These are phyloP conservation scores for Nycticryphes semicollaris DNA, from an alignment of 2,113 vertebrate genomes.

Conservation along the genomic window DNA sequence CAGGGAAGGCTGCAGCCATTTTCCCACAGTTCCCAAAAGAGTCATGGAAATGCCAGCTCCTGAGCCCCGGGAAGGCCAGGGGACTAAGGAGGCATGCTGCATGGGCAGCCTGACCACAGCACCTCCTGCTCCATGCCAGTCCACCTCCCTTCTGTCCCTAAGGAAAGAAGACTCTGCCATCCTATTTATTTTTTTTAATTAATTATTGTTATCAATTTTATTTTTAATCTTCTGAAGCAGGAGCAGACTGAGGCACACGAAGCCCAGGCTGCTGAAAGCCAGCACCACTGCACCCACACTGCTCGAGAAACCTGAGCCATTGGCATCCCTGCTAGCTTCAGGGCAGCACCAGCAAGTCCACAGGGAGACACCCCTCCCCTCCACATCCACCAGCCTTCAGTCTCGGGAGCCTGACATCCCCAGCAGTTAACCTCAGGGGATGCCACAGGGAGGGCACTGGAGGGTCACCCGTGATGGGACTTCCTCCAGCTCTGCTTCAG, in stretches of 20 bases:
- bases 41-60: not conserved
- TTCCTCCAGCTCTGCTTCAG: not conserved
- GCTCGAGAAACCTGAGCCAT: not conserved
- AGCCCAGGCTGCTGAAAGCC: not conserved
- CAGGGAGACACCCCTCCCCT: not conserved
- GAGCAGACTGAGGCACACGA: not conserved
- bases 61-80: not conserved
- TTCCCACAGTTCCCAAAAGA: not conserved
- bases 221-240: not conserved
- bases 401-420: accelerated
- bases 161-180: not conserved
- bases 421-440: not conserved
- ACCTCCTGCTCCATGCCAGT: not conserved
- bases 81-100: not conserved
- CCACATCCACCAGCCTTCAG: not conserved
- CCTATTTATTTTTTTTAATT: not conserved
- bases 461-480: not conserved
- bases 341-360: not conserved
- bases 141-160: not conserved
- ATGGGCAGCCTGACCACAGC: not conserved
- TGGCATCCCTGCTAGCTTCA: not conserved
- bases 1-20: not conserved
- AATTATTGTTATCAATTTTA: not conserved
- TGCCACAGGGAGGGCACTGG: accelerated
- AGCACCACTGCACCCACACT: not conserved